Evolutionary conservation across 2,113 vertebrate genomes (phyloP).

Genomic region (Maccullochella peelii): DNA sequence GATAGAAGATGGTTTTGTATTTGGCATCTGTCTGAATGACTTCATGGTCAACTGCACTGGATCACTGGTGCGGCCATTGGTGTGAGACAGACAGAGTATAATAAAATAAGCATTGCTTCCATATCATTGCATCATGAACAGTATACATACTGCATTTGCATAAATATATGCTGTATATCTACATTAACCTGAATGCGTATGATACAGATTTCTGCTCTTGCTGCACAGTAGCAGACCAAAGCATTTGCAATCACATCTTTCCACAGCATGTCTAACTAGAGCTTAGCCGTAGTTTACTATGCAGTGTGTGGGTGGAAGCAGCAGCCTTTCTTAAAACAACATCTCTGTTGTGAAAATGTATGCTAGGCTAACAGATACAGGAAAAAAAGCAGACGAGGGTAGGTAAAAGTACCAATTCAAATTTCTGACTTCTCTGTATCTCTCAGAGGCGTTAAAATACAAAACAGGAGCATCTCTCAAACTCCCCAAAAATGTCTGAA

Average conservation of each 20-base stretch:
- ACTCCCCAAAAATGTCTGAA: constrained; percentile 45
- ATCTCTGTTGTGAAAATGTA: constrained; percentile 41
- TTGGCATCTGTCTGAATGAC: not conserved
- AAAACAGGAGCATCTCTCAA: constrained; percentile 42
- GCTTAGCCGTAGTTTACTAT: constrained; percentile 51
- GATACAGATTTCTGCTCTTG: constrained; percentile 3
- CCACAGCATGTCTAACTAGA: constrained; percentile 38
- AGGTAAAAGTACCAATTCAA: constrained; percentile 38
- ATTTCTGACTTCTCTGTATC: constrained; percentile 38
- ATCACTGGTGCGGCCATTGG: not conserved
- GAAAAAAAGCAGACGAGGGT: constrained; percentile 21
- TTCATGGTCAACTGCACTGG: not conserved
- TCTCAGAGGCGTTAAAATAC: constrained; percentile 48
- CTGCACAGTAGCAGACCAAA: constrained; percentile 33
- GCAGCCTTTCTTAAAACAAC: constrained; percentile 24
- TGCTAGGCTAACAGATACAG: constrained; percentile 26
- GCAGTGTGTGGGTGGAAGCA: constrained; percentile 61
- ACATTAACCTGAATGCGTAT: not conserved
- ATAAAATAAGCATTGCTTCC: not conserved
- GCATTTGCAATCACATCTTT: constrained; percentile 35
- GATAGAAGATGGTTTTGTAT: not conserved
- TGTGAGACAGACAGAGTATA: not conserved
- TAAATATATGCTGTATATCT: not conserved
- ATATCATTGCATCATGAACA: not conserved
- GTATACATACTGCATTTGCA: not conserved